A percentile compares a stretch with the other conserved stretches of the same genome.
phyloP scores from a whole-genome alignment of 1,140 invertebrate genomes.

The Elysia chlorotica region DNA sequence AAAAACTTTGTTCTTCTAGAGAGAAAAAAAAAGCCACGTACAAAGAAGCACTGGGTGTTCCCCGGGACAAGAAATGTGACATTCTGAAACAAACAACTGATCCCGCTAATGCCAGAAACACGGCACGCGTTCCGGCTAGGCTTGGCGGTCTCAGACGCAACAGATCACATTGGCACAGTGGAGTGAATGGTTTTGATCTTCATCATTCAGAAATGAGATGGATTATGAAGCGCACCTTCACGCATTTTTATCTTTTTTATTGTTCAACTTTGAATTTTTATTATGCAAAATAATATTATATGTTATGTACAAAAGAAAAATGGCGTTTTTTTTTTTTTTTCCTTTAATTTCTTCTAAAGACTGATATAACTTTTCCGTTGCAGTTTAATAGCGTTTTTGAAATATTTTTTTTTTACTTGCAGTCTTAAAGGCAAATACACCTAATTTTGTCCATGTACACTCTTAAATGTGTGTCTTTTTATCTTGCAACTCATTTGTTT shows the following conservation, averaged over 20 bases:
- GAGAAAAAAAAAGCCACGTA: too few relatives aligned
- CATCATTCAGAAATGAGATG: not conserved
- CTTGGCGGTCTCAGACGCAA: not conserved
- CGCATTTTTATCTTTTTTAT: not conserved
- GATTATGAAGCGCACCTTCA: not conserved
- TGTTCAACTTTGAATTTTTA: not conserved
- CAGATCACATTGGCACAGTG: not conserved
- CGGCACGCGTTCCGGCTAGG: not conserved
- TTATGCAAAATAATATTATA: not conserved
- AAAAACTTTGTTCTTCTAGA: not conserved
- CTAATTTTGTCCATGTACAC: not conserved
- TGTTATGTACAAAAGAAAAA: not conserved
- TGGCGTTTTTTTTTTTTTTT: not conserved
- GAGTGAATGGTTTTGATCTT: not conserved
- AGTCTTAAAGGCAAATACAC: too few relatives aligned
- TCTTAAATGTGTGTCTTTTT: not conserved
- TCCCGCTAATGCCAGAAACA: not conserved
- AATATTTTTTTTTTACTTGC: not conserved
- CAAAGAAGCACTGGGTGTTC: too few relatives aligned
- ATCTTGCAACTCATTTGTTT: not conserved
- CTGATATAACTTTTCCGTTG: too few relatives aligned
- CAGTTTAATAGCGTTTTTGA: too few relatives aligned
- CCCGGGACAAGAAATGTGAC: too few relatives aligned
- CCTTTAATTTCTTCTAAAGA: not conserved
- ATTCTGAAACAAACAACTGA: not conserved